Evolutionary conservation across 1,140 invertebrate genomes (phyloP).

Genomic region (Hylaeus anthracinus): DNA sequence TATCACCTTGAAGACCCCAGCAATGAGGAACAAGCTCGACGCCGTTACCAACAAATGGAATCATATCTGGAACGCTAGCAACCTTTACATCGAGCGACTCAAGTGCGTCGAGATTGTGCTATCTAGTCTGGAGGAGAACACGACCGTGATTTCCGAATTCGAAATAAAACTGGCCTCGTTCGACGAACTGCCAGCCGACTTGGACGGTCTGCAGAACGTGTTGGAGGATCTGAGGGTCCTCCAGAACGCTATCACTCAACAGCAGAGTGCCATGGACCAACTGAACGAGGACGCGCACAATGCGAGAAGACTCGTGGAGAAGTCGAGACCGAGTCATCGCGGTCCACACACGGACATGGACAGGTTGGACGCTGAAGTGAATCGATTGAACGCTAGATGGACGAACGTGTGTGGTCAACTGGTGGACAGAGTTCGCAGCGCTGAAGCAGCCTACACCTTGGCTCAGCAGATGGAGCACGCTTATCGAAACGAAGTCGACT

Average conservation of each 20-base stretch:
- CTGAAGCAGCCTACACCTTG: slow-evolving; percentile 92
- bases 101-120: slow-evolving; percentile 96
- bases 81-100: slow-evolving; percentile 93
- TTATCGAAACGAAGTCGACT: slow-evolving; percentile 92
- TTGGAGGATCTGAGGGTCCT: slow-evolving; percentile 89
- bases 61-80: slow-evolving; percentile 91
- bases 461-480: slow-evolving; percentile 93
- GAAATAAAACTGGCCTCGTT: slow-evolving; percentile 94
- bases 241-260: slow-evolving; percentile 90
- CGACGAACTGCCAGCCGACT: slow-evolving; percentile 90
- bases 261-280: slow-evolving; percentile 93
- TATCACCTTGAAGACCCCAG: slow-evolving; percentile 92
- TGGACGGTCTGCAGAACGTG: slow-evolving; percentile 87
- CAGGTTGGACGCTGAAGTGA: slow-evolving; percentile 95
- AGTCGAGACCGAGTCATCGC: slow-evolving; percentile 87
- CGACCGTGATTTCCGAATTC: slow-evolving; percentile 93
- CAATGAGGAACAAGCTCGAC: slow-evolving; percentile 94
- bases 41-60: slow-evolving; percentile 95
- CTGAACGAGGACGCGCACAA: slow-evolving; percentile 94
- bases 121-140: slow-evolving; percentile 93
- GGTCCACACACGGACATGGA: slow-evolving; percentile 92
- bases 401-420: slow-evolving; percentile 94
- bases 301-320: slow-evolving; percentile 92
- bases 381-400: slow-evolving; percentile 93
- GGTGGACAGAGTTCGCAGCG: slow-evolving; percentile 92